Percentiles rank a stretch among this genome's conserved stretches.
Evolutionary conservation across 2,797 vertebrate species (phyloP).

Genomic region (Cirrhinus mrigala): DNA sequence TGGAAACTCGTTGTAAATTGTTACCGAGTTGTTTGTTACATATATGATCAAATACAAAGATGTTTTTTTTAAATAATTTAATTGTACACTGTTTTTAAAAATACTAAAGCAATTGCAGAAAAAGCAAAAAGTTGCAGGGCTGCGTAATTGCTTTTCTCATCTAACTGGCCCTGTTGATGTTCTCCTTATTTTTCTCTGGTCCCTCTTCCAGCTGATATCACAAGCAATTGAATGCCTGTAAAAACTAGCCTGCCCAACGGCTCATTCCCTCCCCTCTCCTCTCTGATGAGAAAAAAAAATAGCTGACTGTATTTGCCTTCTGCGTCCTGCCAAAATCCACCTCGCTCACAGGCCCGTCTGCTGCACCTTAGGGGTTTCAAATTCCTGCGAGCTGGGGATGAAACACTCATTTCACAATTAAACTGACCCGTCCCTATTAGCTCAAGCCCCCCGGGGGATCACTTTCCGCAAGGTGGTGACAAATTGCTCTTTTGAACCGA

Average conservation of each 20-base stretch:
- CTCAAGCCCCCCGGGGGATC: constrained; percentile 58
- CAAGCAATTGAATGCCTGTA: constrained; percentile 28
- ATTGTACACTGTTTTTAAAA: not conserved
- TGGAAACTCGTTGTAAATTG: not conserved
- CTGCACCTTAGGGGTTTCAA: constrained; percentile 68
- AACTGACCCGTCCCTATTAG: constrained; percentile 67
- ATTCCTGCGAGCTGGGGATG: constrained; percentile 67
- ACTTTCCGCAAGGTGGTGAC: constrained; percentile 63
- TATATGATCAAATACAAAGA: not conserved
- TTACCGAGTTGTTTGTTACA: not conserved
- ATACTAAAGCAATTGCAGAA: not conserved
- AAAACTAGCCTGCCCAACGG: constrained; percentile 45
- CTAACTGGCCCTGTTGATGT: not conserved
- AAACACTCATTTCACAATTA: constrained; percentile 74
- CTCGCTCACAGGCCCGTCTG: constrained; percentile 44
- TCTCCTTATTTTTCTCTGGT: constrained; percentile 4
- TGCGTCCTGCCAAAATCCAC: constrained; percentile 53
- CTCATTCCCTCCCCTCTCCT: constrained; percentile 16
- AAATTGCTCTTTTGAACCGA: constrained; percentile 71
- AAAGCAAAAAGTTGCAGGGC: not conserved
- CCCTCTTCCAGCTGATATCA: constrained; percentile 34
- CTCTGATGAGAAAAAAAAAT: constrained; percentile 52
- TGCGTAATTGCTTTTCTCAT: not conserved
- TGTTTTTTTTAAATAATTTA: too few species aligned
- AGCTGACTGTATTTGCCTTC: constrained; percentile 54